phyloP scores from a whole-genome alignment of 2,113 vertebrate species.

The Lycocorax pyrrhopterus region DNA sequence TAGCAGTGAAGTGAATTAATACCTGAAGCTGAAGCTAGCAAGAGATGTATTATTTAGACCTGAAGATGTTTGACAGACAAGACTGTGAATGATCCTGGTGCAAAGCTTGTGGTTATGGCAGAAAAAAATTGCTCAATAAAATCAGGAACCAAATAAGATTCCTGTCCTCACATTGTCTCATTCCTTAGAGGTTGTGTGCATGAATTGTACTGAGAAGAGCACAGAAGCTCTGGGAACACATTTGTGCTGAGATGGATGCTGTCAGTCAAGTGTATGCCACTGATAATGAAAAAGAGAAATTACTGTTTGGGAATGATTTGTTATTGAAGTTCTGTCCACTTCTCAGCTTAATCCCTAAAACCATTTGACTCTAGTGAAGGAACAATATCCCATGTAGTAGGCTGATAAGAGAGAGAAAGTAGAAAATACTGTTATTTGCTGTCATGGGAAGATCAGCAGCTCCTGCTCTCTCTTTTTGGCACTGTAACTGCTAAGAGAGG shows the following conservation, averaged over 20 bases:
- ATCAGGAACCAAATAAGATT: slow-evolving; percentile 27
- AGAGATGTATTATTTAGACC: neutral
- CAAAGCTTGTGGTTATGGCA: neutral
- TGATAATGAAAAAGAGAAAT: slow-evolving; percentile 62
- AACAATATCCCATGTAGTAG: slow-evolving; percentile 25
- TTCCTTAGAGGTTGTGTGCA: neutral
- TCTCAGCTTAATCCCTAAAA: slow-evolving; percentile 62
- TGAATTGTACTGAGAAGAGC: neutral
- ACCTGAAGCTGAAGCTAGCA: neutral
- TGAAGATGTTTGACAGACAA: neutral
- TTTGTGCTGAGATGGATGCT: slow-evolving; percentile 1
- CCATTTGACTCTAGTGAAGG: slow-evolving; percentile 32
- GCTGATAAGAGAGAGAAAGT: slow-evolving; percentile 43
- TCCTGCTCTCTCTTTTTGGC: neutral
- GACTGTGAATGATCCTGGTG: neutral
- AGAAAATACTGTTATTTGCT: slow-evolving; percentile 40
- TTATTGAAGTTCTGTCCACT: slow-evolving; percentile 67
- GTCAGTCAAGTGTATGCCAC: slow-evolving; percentile 48
- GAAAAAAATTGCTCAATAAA: slow-evolving; percentile 15
- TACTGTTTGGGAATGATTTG: slow-evolving; percentile 54
- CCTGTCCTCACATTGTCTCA: slow-evolving; percentile 1
- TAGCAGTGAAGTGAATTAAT: neutral
- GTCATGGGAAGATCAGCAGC: neutral
- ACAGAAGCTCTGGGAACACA: neutral
- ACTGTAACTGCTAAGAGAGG: neutral